Conservation (phyloP, 2,888 invertebrate species). For the Ectemnius cavifrons region DNA sequence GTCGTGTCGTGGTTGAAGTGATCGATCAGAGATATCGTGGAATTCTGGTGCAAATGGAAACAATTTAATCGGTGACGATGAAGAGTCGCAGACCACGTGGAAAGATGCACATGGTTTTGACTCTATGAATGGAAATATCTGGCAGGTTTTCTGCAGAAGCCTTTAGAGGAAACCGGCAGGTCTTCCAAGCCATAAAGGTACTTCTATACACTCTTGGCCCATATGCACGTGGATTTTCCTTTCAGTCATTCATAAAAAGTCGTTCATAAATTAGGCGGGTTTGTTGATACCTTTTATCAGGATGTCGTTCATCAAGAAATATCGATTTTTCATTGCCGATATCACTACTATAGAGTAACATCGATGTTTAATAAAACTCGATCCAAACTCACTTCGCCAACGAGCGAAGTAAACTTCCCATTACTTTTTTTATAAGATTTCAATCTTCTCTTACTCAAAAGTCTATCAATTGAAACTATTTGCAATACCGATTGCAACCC, state of each 20-base stretch:
- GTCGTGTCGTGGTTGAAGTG: too few species aligned
- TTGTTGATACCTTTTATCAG: conserved; percentile 7
- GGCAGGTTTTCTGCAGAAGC: conserved; percentile 74
- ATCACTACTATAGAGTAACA: too few species aligned
- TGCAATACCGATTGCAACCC: too few species aligned
- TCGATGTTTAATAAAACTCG: too few species aligned
- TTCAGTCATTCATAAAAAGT: conserved; percentile 70
- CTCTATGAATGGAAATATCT: conserved; percentile 75
- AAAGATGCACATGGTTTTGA: conserved; percentile 69
- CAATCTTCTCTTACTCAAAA: too few species aligned
- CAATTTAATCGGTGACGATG: conserved; percentile 3
- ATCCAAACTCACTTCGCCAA: too few species aligned
- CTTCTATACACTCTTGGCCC: conserved; percentile 62
- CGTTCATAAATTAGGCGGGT: conserved; percentile 49
- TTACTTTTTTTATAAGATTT: too few species aligned
- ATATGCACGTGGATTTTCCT: conserved; percentile 66
- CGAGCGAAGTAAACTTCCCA: too few species aligned
- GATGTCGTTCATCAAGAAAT: neutral
- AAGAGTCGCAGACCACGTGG: conserved; percentile 61
- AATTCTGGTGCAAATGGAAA: neutral
- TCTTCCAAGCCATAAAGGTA: conserved; percentile 77
- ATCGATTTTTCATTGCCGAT: too few species aligned
- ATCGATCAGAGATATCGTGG: neutral
- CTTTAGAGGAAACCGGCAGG: conserved; percentile 71
- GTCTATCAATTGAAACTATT: too few species aligned